These are phyloP conservation scores for Tichodroma muraria DNA, from an alignment of 2,113 vertebrate genomes.

Conservation along the genomic window DNA sequence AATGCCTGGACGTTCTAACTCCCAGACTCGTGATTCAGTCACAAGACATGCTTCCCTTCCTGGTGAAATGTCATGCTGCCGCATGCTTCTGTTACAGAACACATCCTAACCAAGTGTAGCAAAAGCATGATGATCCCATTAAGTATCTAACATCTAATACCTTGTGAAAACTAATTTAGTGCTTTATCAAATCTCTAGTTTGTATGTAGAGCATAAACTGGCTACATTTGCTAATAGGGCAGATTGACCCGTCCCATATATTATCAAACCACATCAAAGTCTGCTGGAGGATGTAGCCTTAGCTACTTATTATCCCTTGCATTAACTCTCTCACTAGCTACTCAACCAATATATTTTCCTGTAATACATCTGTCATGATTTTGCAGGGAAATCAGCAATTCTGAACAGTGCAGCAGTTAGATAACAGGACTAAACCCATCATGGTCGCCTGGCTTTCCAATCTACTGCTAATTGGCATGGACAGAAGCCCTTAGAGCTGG, in stretches of 20 bases:
- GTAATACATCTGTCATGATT: neutral
- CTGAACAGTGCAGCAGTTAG: neutral
- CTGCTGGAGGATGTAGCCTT: neutral
- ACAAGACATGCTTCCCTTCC: constrained; percentile 26
- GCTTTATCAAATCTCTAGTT: constrained; percentile 65
- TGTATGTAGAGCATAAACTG: constrained; percentile 58
- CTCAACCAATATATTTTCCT: neutral
- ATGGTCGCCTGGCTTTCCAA: neutral
- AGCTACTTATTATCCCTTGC: constrained; percentile 32
- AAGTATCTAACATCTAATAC: constrained; percentile 33
- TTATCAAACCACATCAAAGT: constrained; percentile 21
- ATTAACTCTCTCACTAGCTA: constrained; percentile 8
- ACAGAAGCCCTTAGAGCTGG: neutral
- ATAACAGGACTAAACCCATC: neutral
- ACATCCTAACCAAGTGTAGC: constrained; percentile 43
- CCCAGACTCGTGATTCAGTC: constrained; percentile 20
- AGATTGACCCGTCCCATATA: constrained; percentile 3
- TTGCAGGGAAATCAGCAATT: neutral
- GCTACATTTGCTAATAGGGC: constrained; percentile 28
- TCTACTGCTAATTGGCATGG: constrained; percentile 23
- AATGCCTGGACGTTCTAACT: neutral
- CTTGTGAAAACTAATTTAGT: constrained; percentile 39
- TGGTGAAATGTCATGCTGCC: constrained; percentile 23
- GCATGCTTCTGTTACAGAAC: neutral
- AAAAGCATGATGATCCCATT: constrained; percentile 49